Conservation (phyloP, 1,140 invertebrate genomes). For the Microplitis mediator region DNA sequence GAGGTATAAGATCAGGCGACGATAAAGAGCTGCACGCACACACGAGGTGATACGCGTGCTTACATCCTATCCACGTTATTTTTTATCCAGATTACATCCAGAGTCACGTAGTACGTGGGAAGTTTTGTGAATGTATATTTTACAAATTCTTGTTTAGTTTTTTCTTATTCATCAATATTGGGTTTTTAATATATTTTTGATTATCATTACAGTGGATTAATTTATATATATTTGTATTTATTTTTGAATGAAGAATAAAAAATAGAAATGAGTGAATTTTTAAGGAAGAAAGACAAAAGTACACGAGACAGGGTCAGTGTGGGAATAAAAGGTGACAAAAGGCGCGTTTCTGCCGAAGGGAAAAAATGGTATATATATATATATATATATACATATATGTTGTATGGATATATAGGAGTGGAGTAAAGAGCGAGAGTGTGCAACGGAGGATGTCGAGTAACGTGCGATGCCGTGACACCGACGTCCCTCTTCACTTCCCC, state of each 20-base stretch:
- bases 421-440: slow-evolving; percentile 18
- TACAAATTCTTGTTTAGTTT: not conserved
- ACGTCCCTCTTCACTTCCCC: slow-evolving; percentile 11
- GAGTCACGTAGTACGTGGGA: slow-evolving; percentile 1
- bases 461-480: slow-evolving; percentile 52
- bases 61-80: not conserved
- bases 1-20: slow-evolving; percentile 22
- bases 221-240: no score
- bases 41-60: not conserved
- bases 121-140: not conserved
- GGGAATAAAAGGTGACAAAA: not conserved
- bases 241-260: not conserved
- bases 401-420: not conserved
- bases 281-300: not conserved
- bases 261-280: not conserved
- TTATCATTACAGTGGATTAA: no score
- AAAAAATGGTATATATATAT: not conserved
- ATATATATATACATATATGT: not conserved
- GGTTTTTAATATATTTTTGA: not conserved
- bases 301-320: not conserved
- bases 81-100: slow-evolving; percentile 15
- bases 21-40: slow-evolving; percentile 29
- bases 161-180: not conserved
- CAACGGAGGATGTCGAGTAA: slow-evolving; percentile 42
- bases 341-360: slow-evolving; percentile 5